Conservation (phyloP, 2,113 vertebrate genomes). For the Deroptyus accipitrinus region DNA sequence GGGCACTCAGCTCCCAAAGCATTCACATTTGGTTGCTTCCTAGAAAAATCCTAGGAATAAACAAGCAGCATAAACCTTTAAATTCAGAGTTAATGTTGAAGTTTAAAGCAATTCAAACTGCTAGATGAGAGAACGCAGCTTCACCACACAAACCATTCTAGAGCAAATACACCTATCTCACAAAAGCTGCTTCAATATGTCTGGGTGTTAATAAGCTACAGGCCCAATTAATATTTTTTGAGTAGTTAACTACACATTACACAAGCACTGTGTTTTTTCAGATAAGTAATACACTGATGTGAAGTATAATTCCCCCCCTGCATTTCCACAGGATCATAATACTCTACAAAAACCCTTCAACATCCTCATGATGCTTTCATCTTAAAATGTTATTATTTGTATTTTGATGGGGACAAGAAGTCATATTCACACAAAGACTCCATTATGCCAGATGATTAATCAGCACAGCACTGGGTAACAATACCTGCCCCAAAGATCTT, state of each 20-base stretch:
- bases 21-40: background rate
- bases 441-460: background rate
- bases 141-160: background rate
- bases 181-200: background rate
- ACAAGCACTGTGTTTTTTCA: background rate
- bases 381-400: background rate
- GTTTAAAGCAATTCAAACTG: background rate
- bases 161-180: background rate
- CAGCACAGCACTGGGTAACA: background rate
- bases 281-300: background rate
- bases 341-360: background rate
- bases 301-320: background rate
- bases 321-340: background rate
- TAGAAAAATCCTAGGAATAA: conserved; percentile 8
- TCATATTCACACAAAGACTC: background rate
- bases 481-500: background rate
- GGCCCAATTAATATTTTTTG: background rate
- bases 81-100: background rate
- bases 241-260: background rate
- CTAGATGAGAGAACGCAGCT: background rate
- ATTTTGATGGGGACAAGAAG: background rate
- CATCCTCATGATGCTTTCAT: background rate
- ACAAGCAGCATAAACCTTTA: background rate
- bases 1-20: background rate
- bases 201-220: background rate